Evolutionary conservation across 2,797 vertebrate species (phyloP), one percentile per base, ranked within the genome.

Genomic region (Poeciliopsis turneri): DNA sequence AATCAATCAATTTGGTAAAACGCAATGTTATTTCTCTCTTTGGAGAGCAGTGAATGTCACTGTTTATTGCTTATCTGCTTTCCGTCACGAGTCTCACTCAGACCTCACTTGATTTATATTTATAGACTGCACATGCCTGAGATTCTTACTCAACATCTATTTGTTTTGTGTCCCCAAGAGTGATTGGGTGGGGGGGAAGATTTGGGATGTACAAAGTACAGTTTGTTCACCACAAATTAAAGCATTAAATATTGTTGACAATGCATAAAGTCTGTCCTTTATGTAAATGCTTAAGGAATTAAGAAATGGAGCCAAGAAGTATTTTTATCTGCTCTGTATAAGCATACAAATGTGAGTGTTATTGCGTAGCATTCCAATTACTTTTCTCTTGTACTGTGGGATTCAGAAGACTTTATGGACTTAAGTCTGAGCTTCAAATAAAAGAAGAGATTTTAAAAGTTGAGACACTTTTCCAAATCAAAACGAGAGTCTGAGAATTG

Each of bases 51-150:
- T 77, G 75, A 81, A 83, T 77, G 75, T 87, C 87, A 73, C 76
- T 71, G 57, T 77, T 82, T 76, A 74, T 88, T 84, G 73, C 79
- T 89, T 89, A 84, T 92, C 81, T 87, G 79, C 70, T 78, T 66
- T 83, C 79, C 5, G 59, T 86, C 88, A 87, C 72, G 28, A 87
- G 87, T 77, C 81, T 85, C 68, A 87, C 72, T 86, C 82, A 75
- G 83, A 81, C 75, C 80, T 84, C 78, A 82, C 79, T 82, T 81
- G 81, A 92, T 92, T 91, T 88, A 86, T 90, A 87, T 93, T 93
- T 92, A 90, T 86, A 86, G 89, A 85, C 81, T 10, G 69, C 25
- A 51, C 83, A 91, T 92, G 83, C 90, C 86, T 73, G 80, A 75
- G 81, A 93, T 92, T 93, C 82, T 73, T 86, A 82, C 82, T 83